Evolutionary conservation across 2,797 vertebrate species (phyloP), one percentile per base, ranked within the genome.

Genomic region (Pyrocephalus nanus): DNA sequence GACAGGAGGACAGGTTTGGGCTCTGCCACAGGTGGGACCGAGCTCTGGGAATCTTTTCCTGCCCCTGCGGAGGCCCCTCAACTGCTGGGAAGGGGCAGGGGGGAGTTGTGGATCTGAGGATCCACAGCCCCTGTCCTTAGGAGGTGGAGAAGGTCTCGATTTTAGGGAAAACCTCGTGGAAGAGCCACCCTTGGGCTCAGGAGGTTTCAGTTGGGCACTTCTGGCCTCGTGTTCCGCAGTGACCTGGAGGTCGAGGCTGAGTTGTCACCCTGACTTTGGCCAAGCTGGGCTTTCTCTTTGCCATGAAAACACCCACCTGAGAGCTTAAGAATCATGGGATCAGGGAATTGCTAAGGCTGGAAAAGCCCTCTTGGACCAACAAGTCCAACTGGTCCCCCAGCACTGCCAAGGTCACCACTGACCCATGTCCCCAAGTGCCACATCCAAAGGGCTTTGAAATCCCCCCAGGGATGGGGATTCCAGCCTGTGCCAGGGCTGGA

Each of bases 181-280:
- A 48, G 75, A 64, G 14, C 14, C n/a, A 11, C 2, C 18, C 20
- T 69, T 20, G 32, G 34, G 21, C 58, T 50, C 80, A 1, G 19
- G 16, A 36, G 17, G n/a, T 55, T 75, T 86, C 34, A 22, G 16
- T 43, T 69, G 51, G 70, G 9, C 20, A 0, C 11, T 64, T 55
- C 6, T 9, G 29, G 12, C 69, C 34, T 72, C 26, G 8, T 3
- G 0, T 53, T 50, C 4, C 32, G 8, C 0, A 3, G 42, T 60
- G 66, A 29, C 22, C 32, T 19, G 34, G 32, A 62, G 14, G 20
- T 91, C 51, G 15, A 29, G 40, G 45, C 53, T 23, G 22, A 67
- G 69, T 16, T 20, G 42, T 72, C 45, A 34, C 18, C 54, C 40
- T 5, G 8, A 0, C 53, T 40, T 74, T 20, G 51, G n/a, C 20